Evolutionary conservation across 2,888 invertebrate genomes (phyloP).

Genomic region (Operophtera brumata): DNA sequence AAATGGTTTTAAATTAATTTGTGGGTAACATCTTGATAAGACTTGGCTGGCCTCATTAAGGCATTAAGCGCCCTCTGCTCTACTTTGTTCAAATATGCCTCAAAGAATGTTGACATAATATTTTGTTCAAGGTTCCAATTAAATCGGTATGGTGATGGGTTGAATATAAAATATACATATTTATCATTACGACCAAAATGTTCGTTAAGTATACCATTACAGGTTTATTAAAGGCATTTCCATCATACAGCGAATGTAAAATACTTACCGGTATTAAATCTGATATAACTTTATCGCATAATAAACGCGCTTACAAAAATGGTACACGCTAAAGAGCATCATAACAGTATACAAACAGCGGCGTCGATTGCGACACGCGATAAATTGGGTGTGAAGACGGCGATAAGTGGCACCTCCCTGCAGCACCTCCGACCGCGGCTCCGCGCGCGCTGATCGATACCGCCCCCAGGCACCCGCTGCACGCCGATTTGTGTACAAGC

Average conservation of each 20-base stretch:
- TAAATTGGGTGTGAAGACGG: conserved; percentile 76
- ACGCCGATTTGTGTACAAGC: conserved; percentile 53
- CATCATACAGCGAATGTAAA: conserved; percentile 15
- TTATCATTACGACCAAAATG: neutral
- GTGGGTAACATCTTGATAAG: conserved; percentile 15
- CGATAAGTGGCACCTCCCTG: conserved; percentile 65
- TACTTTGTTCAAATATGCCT: conserved; percentile 7
- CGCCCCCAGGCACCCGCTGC: conserved; percentile 46
- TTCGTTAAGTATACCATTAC: neutral
- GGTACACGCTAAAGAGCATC: conserved; percentile 44
- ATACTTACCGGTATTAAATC: conserved; percentile 24
- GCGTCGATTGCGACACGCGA: conserved; percentile 66
- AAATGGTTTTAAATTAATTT: conserved; percentile 32
- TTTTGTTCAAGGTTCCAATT: neutral
- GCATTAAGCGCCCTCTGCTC: conserved; percentile 14
- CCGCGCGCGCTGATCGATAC: conserved; percentile 51
- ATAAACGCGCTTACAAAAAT: conserved; percentile 37
- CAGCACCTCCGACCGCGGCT: conserved; percentile 34
- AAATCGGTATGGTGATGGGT: neutral
- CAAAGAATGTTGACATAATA: conserved; percentile 4
- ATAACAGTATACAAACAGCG: conserved; percentile 55
- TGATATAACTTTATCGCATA: conserved; percentile 38
- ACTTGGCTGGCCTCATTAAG: conserved; percentile 14
- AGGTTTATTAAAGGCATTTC: neutral
- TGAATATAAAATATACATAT: neutral